Evolutionary conservation across 2,113 vertebrate genomes (phyloP).

Genomic region (Cavia porcellus): DNA sequence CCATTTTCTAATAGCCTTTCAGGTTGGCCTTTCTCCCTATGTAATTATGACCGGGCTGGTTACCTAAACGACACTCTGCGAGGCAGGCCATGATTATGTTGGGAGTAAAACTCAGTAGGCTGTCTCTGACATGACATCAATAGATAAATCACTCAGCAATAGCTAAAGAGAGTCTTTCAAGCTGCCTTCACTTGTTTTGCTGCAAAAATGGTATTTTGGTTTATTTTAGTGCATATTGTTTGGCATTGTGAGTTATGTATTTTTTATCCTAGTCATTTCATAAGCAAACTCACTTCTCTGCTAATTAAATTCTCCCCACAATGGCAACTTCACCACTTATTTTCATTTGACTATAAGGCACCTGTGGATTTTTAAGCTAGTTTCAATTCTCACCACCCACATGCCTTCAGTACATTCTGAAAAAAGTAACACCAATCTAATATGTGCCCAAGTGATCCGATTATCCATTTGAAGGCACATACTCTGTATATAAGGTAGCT

Average conservation of each 20-base stretch:
- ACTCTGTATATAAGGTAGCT: not conserved
- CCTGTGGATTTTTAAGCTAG: conserved; percentile 50
- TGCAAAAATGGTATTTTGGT: not conserved
- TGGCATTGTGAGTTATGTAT: conserved; percentile 49
- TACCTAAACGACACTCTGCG: not conserved
- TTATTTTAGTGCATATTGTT: conserved; percentile 66
- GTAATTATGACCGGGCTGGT: not conserved
- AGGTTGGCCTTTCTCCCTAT: not conserved
- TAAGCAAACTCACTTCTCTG: conserved; percentile 69
- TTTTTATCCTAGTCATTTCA: conserved; percentile 65
- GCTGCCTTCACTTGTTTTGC: conserved; percentile 41
- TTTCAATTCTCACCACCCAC: conserved; percentile 61
- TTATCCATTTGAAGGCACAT: not conserved
- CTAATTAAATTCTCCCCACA: conserved; percentile 70
- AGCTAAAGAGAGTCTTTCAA: conserved; percentile 1
- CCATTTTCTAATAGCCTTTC: not conserved
- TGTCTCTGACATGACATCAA: not conserved
- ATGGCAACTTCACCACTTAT: conserved; percentile 40
- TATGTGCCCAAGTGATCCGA: not conserved
- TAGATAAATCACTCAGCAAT: conserved; percentile 14
- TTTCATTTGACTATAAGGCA: conserved; percentile 21
- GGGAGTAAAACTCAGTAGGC: conserved; percentile 57
- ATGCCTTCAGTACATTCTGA: not conserved
- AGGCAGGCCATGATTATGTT: conserved; percentile 52
- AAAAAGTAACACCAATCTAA: conserved; percentile 30